A percentile compares a stretch with the other conserved stretches of the same genome.
phyloP scores from a whole-genome alignment of 1,140 invertebrate genomes.

The Meteorus sp. region DNA sequence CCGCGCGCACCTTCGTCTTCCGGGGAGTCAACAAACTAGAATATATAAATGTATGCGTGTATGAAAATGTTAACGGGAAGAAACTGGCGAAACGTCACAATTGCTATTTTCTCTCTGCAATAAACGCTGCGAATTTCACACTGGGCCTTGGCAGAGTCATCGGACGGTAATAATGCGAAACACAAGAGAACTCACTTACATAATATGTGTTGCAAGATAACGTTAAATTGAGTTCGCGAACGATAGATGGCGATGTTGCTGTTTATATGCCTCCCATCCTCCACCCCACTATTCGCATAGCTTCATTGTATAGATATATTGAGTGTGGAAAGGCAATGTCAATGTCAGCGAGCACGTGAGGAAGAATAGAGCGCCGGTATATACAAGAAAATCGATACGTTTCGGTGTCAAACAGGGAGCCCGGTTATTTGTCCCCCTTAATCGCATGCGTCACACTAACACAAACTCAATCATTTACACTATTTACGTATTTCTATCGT shows the following conservation, averaged over 20 bases:
- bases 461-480: too few relatives aligned
- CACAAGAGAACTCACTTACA: too few relatives aligned
- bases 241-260: slow-evolving; percentile 48
- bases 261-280: neutral
- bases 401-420: slow-evolving; percentile 44
- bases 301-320: too few relatives aligned
- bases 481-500: too few relatives aligned
- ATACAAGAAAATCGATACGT: slow-evolving; percentile 56
- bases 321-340: slow-evolving; percentile 52
- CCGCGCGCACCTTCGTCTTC: too few relatives aligned
- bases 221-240: slow-evolving; percentile 3
- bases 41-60: neutral
- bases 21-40: neutral
- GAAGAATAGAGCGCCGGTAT: slow-evolving; percentile 34
- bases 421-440: neutral
- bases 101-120: too few relatives aligned
- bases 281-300: neutral
- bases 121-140: neutral
- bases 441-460: too few relatives aligned
- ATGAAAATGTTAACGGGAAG: too few relatives aligned
- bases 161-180: neutral
- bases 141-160: slow-evolving; percentile 2
- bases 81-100: too few relatives aligned
- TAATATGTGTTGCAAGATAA: too few relatives aligned
- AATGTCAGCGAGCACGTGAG: slow-evolving; percentile 59